phyloP scores from a whole-genome alignment of 2,113 vertebrate genomes.

The Syrrhaptes paradoxus region DNA sequence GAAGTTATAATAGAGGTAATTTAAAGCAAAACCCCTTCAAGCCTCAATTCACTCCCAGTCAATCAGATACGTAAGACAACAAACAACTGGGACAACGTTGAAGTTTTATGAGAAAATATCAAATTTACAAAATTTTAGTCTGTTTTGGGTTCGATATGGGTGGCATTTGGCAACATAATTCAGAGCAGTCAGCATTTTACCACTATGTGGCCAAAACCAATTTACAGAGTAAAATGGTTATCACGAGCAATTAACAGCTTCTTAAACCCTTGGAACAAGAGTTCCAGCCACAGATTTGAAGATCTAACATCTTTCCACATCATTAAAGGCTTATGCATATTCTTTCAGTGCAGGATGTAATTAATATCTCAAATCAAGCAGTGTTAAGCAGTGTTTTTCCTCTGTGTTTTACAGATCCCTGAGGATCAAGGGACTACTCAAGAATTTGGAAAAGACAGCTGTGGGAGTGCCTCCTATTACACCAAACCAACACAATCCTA shows the following conservation, averaged over 20 bases:
- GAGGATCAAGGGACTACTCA: slow-evolving; percentile 19
- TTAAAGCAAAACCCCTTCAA: not conserved
- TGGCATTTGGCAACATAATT: not conserved
- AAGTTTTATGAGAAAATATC: not conserved
- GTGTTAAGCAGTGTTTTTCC: slow-evolving; percentile 21
- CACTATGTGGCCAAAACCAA: not conserved
- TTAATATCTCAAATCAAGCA: slow-evolving; percentile 44
- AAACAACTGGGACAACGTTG: not conserved
- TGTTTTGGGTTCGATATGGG: not conserved
- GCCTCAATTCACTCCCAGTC: not conserved
- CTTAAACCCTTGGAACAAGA: not conserved
- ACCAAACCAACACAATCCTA: not conserved
- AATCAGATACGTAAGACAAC: not conserved
- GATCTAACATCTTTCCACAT: not conserved
- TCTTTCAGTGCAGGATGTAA: not conserved
- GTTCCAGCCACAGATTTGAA: not conserved
- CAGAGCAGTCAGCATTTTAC: not conserved
- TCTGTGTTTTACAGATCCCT: slow-evolving; percentile 13
- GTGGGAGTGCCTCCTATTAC: not conserved
- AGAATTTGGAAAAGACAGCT: not conserved
- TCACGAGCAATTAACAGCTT: not conserved
- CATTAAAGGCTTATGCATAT: slow-evolving; percentile 15
- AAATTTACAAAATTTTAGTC: not conserved
- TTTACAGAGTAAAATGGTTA: not conserved
- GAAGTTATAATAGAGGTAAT: not conserved